Evolutionary conservation across 2,888 invertebrate species (phyloP).

Genomic region (Clepsis dumicolana): DNA sequence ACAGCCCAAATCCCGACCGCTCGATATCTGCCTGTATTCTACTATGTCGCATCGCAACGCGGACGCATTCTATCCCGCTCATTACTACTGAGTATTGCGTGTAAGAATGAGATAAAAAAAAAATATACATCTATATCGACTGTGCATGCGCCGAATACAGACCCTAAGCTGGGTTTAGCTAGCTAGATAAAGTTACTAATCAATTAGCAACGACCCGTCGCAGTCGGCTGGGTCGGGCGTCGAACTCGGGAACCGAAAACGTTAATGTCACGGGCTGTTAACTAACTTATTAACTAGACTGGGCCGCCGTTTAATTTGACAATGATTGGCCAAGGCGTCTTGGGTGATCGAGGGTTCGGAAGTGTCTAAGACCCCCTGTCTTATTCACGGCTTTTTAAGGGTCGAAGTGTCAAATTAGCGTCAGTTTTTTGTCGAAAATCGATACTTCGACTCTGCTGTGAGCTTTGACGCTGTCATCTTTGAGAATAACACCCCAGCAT

Average conservation of each 20-base stretch:
- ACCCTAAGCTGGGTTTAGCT: neutral
- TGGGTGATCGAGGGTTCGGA: slow-evolving; percentile 4
- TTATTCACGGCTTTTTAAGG: too few species aligned
- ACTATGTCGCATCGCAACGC: neutral
- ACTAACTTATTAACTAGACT: slow-evolving; percentile 18
- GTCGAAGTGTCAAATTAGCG: too few species aligned
- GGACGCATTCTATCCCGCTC: neutral
- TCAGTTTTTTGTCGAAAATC: too few species aligned
- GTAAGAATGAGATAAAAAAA: neutral
- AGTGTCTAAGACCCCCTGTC: neutral
- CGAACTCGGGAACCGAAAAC: slow-evolving; percentile 25
- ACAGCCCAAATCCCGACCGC: neutral
- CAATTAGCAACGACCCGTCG: slow-evolving; percentile 19
- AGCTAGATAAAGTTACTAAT: slow-evolving; percentile 22
- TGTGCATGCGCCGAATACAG: neutral
- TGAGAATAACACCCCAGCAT: too few species aligned
- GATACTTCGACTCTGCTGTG: too few species aligned
- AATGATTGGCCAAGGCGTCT: neutral
- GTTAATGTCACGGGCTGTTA: slow-evolving; percentile 23
- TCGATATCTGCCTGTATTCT: slow-evolving; percentile 4
- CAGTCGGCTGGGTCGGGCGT: slow-evolving; percentile 20
- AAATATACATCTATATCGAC: neutral
- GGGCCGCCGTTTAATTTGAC: slow-evolving; percentile 16
- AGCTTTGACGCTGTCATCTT: too few species aligned
- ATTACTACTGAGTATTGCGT: neutral